Conservation (phyloP, 2,888 invertebrate species). For the Congeria kusceri region DNA sequence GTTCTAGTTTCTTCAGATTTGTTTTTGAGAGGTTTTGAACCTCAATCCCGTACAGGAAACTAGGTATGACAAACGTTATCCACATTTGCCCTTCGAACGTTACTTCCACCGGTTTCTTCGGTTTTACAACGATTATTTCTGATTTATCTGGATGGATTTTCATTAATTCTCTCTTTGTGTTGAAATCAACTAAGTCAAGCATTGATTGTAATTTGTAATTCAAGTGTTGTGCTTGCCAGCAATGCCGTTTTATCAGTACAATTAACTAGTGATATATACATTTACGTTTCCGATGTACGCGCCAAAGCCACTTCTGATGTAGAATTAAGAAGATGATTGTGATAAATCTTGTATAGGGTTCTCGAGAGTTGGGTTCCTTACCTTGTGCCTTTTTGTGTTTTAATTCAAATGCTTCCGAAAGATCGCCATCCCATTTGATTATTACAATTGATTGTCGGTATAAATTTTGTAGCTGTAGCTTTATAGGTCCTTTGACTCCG, state of each 20-base stretch:
- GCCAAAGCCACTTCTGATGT: constrained; percentile 1
- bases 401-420: background rate
- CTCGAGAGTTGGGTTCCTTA: constrained; percentile 8
- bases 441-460: background rate
- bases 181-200: background rate
- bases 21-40: background rate
- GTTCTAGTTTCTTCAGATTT: background rate
- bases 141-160: constrained; percentile 1
- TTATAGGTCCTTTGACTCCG: background rate
- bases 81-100: background rate
- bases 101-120: background rate
- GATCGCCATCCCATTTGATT: constrained; percentile 8
- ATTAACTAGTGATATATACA: background rate
- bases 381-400: constrained; percentile 9
- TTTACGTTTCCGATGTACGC: background rate
- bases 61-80: background rate
- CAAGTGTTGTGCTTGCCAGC: too few relatives aligned
- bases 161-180: background rate
- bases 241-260: constrained; percentile 10
- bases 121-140: background rate
- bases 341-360: constrained; percentile 10
- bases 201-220: constrained; percentile 9
- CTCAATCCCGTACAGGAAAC: background rate
- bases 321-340: background rate
- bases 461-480: constrained; percentile 4